phyloP scores from a whole-genome alignment of 2,888 invertebrate genomes.

The Lapara coniferarum region DNA sequence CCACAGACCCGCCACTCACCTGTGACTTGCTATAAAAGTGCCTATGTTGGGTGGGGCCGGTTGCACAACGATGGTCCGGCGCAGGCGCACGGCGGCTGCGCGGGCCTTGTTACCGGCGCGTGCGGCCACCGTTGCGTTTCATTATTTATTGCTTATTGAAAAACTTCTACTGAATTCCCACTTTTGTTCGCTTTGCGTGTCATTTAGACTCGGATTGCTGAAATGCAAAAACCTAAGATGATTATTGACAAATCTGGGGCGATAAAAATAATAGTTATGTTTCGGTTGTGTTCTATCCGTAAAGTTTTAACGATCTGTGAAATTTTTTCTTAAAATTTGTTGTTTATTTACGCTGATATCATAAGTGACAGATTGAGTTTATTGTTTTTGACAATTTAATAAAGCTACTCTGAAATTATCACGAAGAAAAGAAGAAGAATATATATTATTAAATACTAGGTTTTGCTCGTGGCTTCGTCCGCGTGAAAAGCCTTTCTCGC shows the following conservation, averaged over 20 bases:
- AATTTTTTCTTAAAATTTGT: constrained; percentile 14
- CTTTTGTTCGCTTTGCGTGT: constrained; percentile 50
- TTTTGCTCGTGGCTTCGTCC: too few species aligned
- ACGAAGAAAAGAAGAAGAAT: too few species aligned
- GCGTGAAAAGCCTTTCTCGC: too few species aligned
- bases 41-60: constrained; percentile 75
- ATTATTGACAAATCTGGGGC: constrained; percentile 12
- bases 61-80: constrained; percentile 80
- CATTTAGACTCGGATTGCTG: not conserved
- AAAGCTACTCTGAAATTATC: not conserved
- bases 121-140: constrained; percentile 78
- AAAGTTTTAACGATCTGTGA: constrained; percentile 11
- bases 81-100: constrained; percentile 42
- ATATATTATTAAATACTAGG: too few species aligned
- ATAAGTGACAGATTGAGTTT: not conserved
- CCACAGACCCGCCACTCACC: constrained; percentile 34
- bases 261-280: not conserved
- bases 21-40: constrained; percentile 55
- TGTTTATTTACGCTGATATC: not conserved
- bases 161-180: constrained; percentile 68
- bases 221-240: constrained; percentile 5
- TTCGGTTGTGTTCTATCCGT: constrained; percentile 9
- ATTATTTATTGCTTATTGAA: constrained; percentile 83
- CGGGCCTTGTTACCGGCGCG: constrained; percentile 77
- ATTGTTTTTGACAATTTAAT: not conserved